Base-by-base conservation (phyloP, 2,113 vertebrate genomes). In the Epinephelus fuscoguttatus region DNA sequence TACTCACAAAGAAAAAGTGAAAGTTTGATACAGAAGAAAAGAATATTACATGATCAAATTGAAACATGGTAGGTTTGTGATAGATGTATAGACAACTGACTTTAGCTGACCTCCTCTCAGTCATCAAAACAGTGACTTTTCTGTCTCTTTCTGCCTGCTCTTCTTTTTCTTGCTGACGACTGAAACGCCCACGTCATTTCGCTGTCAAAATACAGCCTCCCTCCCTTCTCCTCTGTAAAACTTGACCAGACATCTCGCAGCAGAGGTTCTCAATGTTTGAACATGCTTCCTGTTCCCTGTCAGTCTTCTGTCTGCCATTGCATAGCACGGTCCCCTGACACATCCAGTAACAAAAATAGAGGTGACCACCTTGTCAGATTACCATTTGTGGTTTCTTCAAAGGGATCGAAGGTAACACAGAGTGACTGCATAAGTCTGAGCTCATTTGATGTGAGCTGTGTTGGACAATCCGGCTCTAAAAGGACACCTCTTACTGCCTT, bases 361-460 rank as follows among this genome's bases (percentile, higher is more conserved):
- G 74, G 60, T 66, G 60, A 56, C 60, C 60, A 62, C 68, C 60
- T 78, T 72, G 74, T 83, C 74, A 78, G 53, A 52, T 30, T 59
- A 33, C 37, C 68, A 62, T 64, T 57, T 62, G 59, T 66, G 25
- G 60, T 30, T 64, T 70, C 57, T 70, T 82, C 57, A 66, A 60
- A 68, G 33, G 50, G 23, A 64, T 30, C 4, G 2, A 47, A 55
- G 49, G 30, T 50, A 63, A 66, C 63, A 59, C 75, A 68, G 12
- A 40, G 52, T n/a, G 25, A 19, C 50, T 30, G 37, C 42, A n/a
- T 19, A 37, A 45, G 45, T 64, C 10, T 53, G 57, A 56, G 50
- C 40, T 57, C 17, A 59, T 64, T 55, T 59, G 40, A 63, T 18
- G 37, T 10, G 52, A 75, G 45, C 4, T 23, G 63, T 21, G 55